A percentile compares a stretch with the other conserved stretches of the same genome.
Conservation (phyloP, 2,888 invertebrate species). For the Hydrotaea cyrtoneurina region DNA sequence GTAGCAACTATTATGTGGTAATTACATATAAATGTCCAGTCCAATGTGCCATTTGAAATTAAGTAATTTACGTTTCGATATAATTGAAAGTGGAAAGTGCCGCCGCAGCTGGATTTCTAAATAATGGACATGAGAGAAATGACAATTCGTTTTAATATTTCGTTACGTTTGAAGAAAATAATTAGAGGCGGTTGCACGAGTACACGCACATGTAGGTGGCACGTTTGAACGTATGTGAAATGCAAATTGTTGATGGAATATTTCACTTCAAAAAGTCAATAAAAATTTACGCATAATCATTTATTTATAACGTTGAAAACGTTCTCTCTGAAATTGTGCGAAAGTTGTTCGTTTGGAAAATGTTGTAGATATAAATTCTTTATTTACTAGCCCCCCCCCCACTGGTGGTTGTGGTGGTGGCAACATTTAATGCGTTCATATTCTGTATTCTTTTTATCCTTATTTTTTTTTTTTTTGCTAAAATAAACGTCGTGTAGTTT, state of each 20-base stretch:
- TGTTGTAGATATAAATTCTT: conserved; percentile 52
- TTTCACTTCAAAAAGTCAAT: conserved; percentile 59
- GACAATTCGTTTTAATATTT: not conserved
- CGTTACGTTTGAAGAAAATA: not conserved
- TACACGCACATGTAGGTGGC: too few relatives aligned
- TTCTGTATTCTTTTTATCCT: not conserved
- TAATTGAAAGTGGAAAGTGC: too few relatives aligned
- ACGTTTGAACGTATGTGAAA: not conserved
- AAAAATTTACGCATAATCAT: conserved; percentile 64
- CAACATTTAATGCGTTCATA: conserved; percentile 13
- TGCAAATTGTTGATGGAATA: conserved; percentile 19
- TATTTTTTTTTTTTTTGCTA: not conserved
- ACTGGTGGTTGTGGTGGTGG: not conserved
- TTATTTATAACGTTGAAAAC: conserved; percentile 58
- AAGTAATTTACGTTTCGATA: not conserved
- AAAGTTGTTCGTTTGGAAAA: conserved; percentile 60
- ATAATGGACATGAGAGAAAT: not conserved
- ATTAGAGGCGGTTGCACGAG: not conserved
- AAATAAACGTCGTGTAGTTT: not conserved
- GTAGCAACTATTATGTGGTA: not conserved
- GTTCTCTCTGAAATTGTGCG: conserved; percentile 52
- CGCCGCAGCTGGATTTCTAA: not conserved
- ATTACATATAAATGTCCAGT: conserved; percentile 1
- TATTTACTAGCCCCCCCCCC: conserved; percentile 29
- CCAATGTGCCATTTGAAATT: conserved; percentile 6